These are phyloP conservation scores for Congeria kusceri DNA, from an alignment of 2,888 invertebrate genomes.

Conservation along the genomic window DNA sequence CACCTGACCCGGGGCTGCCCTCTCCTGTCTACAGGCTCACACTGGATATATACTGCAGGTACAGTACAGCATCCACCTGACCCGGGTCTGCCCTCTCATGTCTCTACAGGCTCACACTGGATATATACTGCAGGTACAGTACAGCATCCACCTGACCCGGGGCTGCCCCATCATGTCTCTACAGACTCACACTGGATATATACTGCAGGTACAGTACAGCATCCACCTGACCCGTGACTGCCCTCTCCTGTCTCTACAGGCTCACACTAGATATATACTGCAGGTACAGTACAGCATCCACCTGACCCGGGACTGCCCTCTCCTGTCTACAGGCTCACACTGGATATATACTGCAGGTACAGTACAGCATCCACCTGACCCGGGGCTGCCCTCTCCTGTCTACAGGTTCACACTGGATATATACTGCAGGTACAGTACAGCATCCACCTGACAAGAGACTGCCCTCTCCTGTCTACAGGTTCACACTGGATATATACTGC, in stretches of 20 bases:
- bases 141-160: conserved; percentile 31
- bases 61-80: background rate
- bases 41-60: conserved; percentile 59
- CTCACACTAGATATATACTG: no score
- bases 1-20: conserved; percentile 31
- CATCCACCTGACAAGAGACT: conserved; percentile 22
- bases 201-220: conserved; percentile 42
- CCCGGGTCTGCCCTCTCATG: no score
- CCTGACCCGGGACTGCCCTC: conserved; percentile 24
- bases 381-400: no score
- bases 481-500: conserved; percentile 50
- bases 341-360: conserved; percentile 55
- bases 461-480: conserved; percentile 38
- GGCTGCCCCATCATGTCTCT: conserved; percentile 44
- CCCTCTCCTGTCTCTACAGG: no score
- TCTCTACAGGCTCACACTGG: no score
- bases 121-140: conserved; percentile 4
- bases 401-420: no score
- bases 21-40: conserved; percentile 29
- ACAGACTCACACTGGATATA: conserved; percentile 43
- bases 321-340: conserved; percentile 40
- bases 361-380: no score
- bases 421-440: conserved; percentile 37
- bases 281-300: conserved; percentile 49
- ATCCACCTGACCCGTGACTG: no score